Percentiles rank a stretch among this genome's conserved stretches.
Conservation (phyloP, 2,113 vertebrate species). For the Atrichornis clamosus region DNA sequence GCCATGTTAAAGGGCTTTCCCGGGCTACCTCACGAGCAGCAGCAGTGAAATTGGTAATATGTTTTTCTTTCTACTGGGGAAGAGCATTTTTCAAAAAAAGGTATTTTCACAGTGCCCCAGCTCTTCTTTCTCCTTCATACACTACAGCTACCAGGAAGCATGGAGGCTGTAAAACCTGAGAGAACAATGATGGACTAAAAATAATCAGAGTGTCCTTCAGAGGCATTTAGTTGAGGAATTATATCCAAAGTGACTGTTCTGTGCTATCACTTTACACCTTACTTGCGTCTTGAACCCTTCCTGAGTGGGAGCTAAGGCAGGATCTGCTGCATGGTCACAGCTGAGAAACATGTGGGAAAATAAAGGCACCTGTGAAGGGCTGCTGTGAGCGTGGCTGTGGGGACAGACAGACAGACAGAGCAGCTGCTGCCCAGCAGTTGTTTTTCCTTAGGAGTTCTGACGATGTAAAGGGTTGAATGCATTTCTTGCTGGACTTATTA, state of each 20-base stretch:
- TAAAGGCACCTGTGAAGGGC: not conserved
- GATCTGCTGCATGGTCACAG: not conserved
- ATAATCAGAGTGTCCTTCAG: not conserved
- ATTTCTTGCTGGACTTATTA: slow-evolving; percentile 17
- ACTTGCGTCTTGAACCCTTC: not conserved
- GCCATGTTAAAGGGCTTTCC: not conserved
- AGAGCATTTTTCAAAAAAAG: not conserved
- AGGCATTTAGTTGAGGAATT: not conserved
- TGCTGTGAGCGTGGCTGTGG: not conserved
- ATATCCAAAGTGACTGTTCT: not conserved
- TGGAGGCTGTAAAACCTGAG: not conserved
- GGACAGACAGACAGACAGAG: not conserved
- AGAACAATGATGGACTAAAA: not conserved
- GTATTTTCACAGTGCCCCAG: not conserved
- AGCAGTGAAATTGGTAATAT: not conserved
- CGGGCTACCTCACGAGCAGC: not conserved
- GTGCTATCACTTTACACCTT: not conserved
- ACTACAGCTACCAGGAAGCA: not conserved
- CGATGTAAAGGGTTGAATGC: not conserved
- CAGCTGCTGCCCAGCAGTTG: not conserved
- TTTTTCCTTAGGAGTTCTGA: not conserved
- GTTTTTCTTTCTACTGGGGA: not conserved
- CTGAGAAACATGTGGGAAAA: not conserved
- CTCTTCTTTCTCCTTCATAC: not conserved
- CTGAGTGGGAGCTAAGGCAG: not conserved